Percentiles rank a stretch among this genome's conserved stretches.
These are phyloP conservation scores for Eriosoma lanigerum DNA, from an alignment of 1,140 invertebrate species.

Conservation along the genomic window DNA sequence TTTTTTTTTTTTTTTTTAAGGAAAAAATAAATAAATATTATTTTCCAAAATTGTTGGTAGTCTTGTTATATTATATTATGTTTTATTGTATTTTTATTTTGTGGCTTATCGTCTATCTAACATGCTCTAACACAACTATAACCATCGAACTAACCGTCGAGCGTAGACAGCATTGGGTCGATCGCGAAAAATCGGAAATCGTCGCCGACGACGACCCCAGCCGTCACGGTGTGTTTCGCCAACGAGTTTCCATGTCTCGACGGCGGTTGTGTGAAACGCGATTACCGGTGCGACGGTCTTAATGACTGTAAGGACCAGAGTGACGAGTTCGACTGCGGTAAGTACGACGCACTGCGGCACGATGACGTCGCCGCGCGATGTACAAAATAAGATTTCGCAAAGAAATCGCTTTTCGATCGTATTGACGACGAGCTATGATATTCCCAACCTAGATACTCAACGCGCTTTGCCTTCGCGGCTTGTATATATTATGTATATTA, in stretches of 20 bases:
- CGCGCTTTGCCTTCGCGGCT: too few relatives aligned
- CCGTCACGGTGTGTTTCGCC: constrained; percentile 52
- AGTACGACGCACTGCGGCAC: not conserved
- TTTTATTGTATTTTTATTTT: constrained; percentile 32
- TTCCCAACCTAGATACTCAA: too few relatives aligned
- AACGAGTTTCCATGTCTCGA: constrained; percentile 63
- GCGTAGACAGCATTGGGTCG: constrained; percentile 4
- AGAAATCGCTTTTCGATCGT: not conserved
- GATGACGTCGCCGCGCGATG: not conserved
- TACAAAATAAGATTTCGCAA: not conserved
- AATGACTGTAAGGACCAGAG: constrained; percentile 72
- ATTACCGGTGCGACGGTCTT: constrained; percentile 68
- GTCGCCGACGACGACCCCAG: not conserved
- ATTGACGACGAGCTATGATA: too few relatives aligned
- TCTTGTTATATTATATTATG: constrained; percentile 22
- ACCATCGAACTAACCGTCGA: too few relatives aligned
- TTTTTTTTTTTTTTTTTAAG: too few relatives aligned
- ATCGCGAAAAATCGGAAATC: not conserved
- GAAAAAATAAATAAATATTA: too few relatives aligned
- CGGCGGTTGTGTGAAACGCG: constrained; percentile 63
- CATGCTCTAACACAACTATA: not conserved
- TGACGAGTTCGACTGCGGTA: constrained; percentile 78
- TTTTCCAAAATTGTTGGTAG: too few relatives aligned
- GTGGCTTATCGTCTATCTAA: constrained; percentile 40
- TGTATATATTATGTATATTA: too few relatives aligned